Conservation (phyloP, 2,888 invertebrate genomes). For the Sthenelais limicola region DNA sequence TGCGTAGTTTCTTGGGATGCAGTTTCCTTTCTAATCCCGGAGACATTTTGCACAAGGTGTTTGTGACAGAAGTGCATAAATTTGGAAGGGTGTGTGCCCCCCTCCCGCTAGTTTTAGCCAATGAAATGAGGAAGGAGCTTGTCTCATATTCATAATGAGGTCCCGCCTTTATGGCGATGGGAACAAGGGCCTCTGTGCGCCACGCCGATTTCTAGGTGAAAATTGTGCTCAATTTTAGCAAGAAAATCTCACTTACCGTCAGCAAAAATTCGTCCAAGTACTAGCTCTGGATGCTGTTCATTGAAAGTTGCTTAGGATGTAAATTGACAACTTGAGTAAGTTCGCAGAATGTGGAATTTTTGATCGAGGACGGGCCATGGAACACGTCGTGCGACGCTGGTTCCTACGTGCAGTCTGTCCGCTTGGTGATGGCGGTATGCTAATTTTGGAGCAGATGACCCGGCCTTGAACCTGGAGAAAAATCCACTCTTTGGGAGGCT, state of each 20-base stretch:
- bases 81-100: not conserved
- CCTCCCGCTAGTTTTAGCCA: conserved; percentile 3
- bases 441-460: not conserved
- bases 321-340: not conserved
- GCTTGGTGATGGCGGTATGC: conserved; percentile 10
- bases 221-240: not conserved
- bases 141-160: no score
- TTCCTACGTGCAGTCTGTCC: conserved; percentile 19
- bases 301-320: conserved; percentile 10
- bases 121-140: no score
- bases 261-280: not conserved
- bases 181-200: not conserved
- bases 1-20: no score
- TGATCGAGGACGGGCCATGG: not conserved
- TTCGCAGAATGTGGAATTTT: not conserved
- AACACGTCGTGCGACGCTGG: conserved; percentile 12
- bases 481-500: no score
- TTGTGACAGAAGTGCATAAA: no score
- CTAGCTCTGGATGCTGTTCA: not conserved
- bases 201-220: not conserved
- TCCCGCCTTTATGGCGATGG: not conserved
- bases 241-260: conserved; percentile 14
- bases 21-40: no score
- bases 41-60: no score
- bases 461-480: conserved; percentile 29